Evolutionary conservation across 2,888 invertebrate genomes (phyloP), one percentile per base, ranked within the genome.

Genomic region (Macaria notata): DNA sequence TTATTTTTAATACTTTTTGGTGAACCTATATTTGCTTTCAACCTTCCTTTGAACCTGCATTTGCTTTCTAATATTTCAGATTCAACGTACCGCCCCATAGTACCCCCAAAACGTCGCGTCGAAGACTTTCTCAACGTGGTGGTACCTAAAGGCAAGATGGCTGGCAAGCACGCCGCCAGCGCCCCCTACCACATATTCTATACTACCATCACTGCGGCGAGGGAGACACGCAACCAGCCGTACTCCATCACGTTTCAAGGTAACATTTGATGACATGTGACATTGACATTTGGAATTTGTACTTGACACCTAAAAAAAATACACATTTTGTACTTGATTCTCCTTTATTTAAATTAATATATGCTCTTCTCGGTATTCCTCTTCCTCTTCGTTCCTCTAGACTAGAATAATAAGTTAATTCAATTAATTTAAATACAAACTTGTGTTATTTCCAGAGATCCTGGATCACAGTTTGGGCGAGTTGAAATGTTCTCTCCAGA

Each of bases 101-200:
- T 87, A 0, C 71, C 76, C 0, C 90, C 90, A 0, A 79, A 79
- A 0, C 76, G 86, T 0, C 72, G 79, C 0, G 76, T 78, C 0
- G 93, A 88, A 7, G 85, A 87, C 4, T 87, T 79, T 47, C 82
- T 94, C 3, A 87, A 90, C 0, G 93, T 94, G 3, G 93, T 94
- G 0, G 76, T 88, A 0, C 93, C 94, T 0, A 90, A 88, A 52
- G 93, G 93, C 38, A 85, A 93, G 48, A 95, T 96, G 93, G 93
- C 93, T 0, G 85, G 91, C 9, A 95, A 96, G 74, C 92, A 95
- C 70, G 90, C 93, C 29, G 89, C 92, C 0, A 93, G 94, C 7
- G 93, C 93, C 0, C 97, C 97, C 0, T 96, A 95, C 67, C 92
- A 95, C 72, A 85, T 96, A 65, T 97, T 97, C 79, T 94, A 95